Evolutionary conservation across 2,888 invertebrate species (phyloP), one percentile per base, ranked within the genome.

Genomic region (Ichneumon xanthorius): DNA sequence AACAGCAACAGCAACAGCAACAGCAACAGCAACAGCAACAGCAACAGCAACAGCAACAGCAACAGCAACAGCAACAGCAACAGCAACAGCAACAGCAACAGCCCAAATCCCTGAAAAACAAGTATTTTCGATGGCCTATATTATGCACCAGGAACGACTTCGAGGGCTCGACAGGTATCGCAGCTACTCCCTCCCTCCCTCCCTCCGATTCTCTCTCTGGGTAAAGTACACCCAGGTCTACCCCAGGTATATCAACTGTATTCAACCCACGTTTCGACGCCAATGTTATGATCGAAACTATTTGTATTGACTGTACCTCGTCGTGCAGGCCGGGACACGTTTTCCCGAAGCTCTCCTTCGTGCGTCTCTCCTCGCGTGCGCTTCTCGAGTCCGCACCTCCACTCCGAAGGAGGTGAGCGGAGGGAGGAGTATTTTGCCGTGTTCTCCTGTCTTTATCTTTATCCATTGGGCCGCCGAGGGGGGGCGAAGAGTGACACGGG

Each of bases 241-340:
- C 70, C 71, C 37, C 48, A 68, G 55, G 75, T 70, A 76, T 65
- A 72, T 81, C 75, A 76, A 77, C 4, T 63, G 22, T 33, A 9
- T 14, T 78, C 80, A 67, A 75, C 71, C 73, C 72, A 85, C 73
- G 84, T 81, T 84, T 5, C 58, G n/a, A 53, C 55, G 81, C 86
- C 88, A 91, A 91, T 92, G 92, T 93, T 93, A 92, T 93, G 93
- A 89, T 93, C 88, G 86, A 89, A 92, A 93, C 87, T 93, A 83
- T 88, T 90, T 86, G 87, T 81, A 79, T 70, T 7, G 93, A 92
- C 89, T 93, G 93, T 93, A 93, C 93, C 89, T 86, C 91, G 88
- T 92, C 92, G 91, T 92, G 92, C 92, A 92, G 91, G 92, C 92
- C 91, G 89, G 89, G 92, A 93, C 93, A 92, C 92, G 92, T 93